Percentiles rank a stretch among this genome's conserved stretches.
Conservation (phyloP, 1,140 invertebrate species). For the Drosophila carrolli region DNA sequence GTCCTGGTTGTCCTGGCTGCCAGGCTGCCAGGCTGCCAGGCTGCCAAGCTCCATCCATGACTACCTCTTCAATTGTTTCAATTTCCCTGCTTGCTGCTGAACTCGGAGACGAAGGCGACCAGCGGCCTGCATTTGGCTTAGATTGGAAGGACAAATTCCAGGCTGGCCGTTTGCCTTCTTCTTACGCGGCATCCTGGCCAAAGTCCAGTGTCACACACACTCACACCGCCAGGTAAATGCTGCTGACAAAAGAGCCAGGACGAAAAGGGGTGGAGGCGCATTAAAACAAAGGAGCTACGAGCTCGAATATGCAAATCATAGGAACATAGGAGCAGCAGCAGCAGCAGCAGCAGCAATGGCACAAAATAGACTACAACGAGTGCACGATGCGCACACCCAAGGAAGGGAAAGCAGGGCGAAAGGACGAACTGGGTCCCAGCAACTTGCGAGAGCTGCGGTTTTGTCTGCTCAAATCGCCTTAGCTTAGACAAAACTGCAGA, state of each 20-base stretch:
- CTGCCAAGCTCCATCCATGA: slow-evolving; percentile 31
- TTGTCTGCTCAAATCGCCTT: slow-evolving; percentile 80
- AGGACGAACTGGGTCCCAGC: slow-evolving; percentile 67
- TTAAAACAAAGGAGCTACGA: slow-evolving; percentile 79
- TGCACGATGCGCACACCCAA: background rate
- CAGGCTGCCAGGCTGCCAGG: slow-evolving; percentile 16
- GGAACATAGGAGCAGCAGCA: slow-evolving; percentile 59
- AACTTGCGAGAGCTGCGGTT: slow-evolving; percentile 79
- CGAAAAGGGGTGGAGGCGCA: slow-evolving; percentile 61
- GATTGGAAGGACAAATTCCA: slow-evolving; percentile 81
- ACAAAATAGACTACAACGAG: slow-evolving; percentile 40
- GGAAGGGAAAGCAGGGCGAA: slow-evolving; percentile 11
- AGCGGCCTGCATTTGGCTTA: slow-evolving; percentile 74
- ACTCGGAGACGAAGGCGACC: slow-evolving; percentile 33
- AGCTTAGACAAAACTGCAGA: slow-evolving; percentile 74
- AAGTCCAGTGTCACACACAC: slow-evolving; percentile 26
- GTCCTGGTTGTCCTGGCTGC: slow-evolving; percentile 30
- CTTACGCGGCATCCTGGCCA: slow-evolving; percentile 74
- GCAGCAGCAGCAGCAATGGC: slow-evolving; percentile 7
- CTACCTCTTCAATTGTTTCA: slow-evolving; percentile 79
- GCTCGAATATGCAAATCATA: slow-evolving; percentile 80
- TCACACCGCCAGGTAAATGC: slow-evolving; percentile 59
- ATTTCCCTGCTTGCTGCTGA: slow-evolving; percentile 73
- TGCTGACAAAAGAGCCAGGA: slow-evolving; percentile 66
- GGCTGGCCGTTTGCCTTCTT: slow-evolving; percentile 74